Evolutionary conservation across 2,888 invertebrate species (phyloP).

Genomic region (Dolichomitus sp.): DNA sequence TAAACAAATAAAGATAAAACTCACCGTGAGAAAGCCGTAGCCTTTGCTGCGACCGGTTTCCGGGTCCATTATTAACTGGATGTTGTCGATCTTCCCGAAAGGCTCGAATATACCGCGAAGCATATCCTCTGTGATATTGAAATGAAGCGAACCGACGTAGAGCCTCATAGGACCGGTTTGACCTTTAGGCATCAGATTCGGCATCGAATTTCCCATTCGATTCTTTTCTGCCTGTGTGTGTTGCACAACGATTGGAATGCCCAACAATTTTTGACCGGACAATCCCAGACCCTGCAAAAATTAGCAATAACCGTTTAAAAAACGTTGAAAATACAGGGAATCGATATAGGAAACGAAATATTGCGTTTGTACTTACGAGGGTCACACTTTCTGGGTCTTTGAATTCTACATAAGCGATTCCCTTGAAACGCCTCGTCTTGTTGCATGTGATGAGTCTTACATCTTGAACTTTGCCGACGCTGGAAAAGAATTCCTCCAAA

Average conservation of each 20-base stretch:
- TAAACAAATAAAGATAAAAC: constrained; percentile 83
- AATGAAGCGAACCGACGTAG: constrained; percentile 99
- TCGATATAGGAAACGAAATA: not conserved
- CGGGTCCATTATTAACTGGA: constrained; percentile 98
- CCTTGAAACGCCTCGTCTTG: constrained; percentile 99
- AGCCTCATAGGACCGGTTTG: constrained; percentile 98
- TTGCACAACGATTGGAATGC: constrained; percentile 99
- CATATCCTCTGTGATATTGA: constrained; percentile 99
- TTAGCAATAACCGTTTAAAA: constrained; percentile 35
- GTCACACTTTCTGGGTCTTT: constrained; percentile 99
- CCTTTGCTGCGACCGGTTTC: constrained; percentile 98
- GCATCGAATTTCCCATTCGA: constrained; percentile 95
- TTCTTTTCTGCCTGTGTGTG: constrained; percentile 99
- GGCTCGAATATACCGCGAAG: constrained; percentile 99
- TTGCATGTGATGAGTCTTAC: constrained; percentile 99
- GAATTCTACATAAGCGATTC: constrained; percentile 99
- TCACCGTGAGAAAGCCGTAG: constrained; percentile 98
- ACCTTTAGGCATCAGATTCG: constrained; percentile 94
- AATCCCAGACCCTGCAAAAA: constrained; percentile 94
- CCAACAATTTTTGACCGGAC: constrained; percentile 97
- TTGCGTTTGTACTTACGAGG: constrained; percentile 89
- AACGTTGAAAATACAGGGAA: not conserved
- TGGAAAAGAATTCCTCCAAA: constrained; percentile 99
- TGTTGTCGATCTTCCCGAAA: constrained; percentile 98
- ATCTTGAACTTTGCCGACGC: constrained; percentile 99